These are phyloP conservation scores for Pantherophis vulpinus DNA, from an alignment of 2,797 vertebrate genomes.

Conservation along the genomic window DNA sequence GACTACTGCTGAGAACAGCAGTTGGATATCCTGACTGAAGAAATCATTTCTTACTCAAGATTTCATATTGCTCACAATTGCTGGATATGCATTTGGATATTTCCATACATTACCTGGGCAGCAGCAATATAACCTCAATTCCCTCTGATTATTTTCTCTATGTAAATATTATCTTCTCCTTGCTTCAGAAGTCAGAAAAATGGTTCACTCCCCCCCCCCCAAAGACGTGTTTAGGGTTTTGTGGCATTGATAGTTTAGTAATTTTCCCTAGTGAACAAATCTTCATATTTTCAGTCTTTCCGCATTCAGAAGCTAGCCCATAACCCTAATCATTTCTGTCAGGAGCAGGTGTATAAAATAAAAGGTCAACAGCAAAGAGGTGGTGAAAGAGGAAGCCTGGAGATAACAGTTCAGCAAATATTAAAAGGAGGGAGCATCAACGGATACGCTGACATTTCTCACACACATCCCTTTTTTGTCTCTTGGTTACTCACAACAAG, in stretches of 20 bases:
- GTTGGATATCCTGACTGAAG: neutral
- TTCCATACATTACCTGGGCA: neutral
- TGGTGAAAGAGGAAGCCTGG: neutral
- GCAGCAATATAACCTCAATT: neutral
- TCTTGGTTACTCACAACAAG: neutral
- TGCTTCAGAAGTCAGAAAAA: neutral
- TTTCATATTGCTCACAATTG: neutral
- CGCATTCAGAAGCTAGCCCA: neutral
- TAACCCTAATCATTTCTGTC: conserved; percentile 8
- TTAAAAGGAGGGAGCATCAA: neutral
- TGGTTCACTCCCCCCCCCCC: neutral
- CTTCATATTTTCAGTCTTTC: neutral
- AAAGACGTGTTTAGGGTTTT: no score
- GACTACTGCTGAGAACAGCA: neutral
- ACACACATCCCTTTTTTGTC: neutral
- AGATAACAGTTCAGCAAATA: neutral
- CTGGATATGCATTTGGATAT: neutral
- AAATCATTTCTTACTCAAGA: neutral
- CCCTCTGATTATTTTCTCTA: neutral
- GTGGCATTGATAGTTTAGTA: neutral
- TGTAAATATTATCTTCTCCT: neutral
- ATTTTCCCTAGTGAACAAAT: neutral
- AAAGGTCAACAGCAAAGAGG: conserved; percentile 15
- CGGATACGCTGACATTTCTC: conserved; percentile 12
- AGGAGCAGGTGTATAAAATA: conserved; percentile 5